phyloP scores from a whole-genome alignment of 2,888 invertebrate genomes.

The Anagyrus pseudococci region DNA sequence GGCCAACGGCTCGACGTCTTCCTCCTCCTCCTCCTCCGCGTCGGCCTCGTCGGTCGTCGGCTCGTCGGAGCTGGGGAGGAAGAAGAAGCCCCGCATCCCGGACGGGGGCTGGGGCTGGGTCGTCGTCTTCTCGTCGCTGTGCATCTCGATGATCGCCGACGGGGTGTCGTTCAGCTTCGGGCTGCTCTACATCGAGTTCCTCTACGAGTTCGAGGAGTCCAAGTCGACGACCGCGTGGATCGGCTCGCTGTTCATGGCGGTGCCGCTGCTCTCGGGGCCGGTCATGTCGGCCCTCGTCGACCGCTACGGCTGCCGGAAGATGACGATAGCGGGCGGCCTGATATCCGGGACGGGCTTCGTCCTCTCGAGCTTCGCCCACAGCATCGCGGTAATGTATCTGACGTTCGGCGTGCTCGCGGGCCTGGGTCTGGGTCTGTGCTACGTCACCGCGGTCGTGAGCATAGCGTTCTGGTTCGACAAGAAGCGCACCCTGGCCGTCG shows the following conservation, averaged over 20 bases:
- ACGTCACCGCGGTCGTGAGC: constrained; percentile 89
- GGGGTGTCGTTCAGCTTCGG: constrained; percentile 94
- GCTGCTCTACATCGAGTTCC: constrained; percentile 84
- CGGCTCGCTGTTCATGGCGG: constrained; percentile 88
- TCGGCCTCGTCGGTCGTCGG: not conserved
- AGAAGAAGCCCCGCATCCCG: constrained; percentile 75
- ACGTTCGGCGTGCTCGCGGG: constrained; percentile 86
- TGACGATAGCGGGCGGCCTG: constrained; percentile 80
- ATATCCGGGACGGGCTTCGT: constrained; percentile 80
- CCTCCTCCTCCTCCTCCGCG: not conserved
- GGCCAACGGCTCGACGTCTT: not conserved
- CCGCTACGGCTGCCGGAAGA: constrained; percentile 77
- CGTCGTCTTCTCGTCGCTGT: constrained; percentile 89
- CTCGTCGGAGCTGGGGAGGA: constrained; percentile 62
- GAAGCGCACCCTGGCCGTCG: constrained; percentile 83
- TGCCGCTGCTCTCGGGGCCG: constrained; percentile 86
- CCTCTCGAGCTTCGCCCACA: constrained; percentile 76
- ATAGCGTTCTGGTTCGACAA: constrained; percentile 91
- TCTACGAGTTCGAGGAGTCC: constrained; percentile 83
- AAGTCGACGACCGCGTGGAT: constrained; percentile 91
- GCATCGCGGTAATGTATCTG: constrained; percentile 78
- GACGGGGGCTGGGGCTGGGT: constrained; percentile 96
- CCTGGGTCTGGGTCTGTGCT: constrained; percentile 84
- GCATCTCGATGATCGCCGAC: constrained; percentile 89
- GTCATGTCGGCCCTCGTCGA: constrained; percentile 85